Evolutionary conservation across 92 coral and sea anemone genomes (phyloP).

Genomic region (Pocillopora meandrina): DNA sequence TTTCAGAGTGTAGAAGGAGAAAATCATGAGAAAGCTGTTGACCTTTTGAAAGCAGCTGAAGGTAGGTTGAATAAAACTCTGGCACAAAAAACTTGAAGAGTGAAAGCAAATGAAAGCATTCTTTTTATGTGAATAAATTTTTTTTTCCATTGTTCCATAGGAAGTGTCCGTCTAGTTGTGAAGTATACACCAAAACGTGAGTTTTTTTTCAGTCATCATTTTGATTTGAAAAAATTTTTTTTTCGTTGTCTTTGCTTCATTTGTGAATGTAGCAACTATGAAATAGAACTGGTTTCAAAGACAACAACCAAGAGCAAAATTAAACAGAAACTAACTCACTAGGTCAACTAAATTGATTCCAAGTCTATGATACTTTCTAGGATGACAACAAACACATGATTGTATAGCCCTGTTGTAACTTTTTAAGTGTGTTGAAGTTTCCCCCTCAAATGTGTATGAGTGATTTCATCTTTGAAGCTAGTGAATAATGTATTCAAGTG

Average conservation of each 20-base stretch:
- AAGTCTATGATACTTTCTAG: too few relatives aligned
- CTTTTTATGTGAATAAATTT: neutral
- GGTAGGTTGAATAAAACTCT: constrained; percentile 47
- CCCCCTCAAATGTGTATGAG: neutral
- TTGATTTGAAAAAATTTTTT: neutral
- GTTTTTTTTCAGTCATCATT: constrained; percentile 22
- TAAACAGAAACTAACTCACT: too few relatives aligned
- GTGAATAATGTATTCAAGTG: neutral
- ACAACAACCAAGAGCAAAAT: too few relatives aligned
- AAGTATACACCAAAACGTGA: constrained; percentile 96
- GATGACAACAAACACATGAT: too few relatives aligned
- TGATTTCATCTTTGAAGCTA: too few relatives aligned
- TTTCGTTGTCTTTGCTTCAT: neutral
- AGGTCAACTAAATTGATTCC: too few relatives aligned
- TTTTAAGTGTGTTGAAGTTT: too few relatives aligned
- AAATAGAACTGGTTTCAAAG: too few relatives aligned
- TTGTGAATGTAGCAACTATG: neutral
- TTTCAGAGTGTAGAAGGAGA: constrained; percentile 99
- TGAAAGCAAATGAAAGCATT: neutral
- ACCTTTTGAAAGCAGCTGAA: constrained; percentile 94
- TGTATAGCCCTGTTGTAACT: too few relatives aligned
- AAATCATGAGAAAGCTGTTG: constrained; percentile 98
- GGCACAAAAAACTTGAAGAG: neutral
- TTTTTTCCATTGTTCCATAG: constrained; percentile 35
- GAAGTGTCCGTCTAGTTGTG: constrained; percentile 94